Base-by-base conservation (phyloP, 2,113 vertebrate genomes). In the Aythya baeri region DNA sequence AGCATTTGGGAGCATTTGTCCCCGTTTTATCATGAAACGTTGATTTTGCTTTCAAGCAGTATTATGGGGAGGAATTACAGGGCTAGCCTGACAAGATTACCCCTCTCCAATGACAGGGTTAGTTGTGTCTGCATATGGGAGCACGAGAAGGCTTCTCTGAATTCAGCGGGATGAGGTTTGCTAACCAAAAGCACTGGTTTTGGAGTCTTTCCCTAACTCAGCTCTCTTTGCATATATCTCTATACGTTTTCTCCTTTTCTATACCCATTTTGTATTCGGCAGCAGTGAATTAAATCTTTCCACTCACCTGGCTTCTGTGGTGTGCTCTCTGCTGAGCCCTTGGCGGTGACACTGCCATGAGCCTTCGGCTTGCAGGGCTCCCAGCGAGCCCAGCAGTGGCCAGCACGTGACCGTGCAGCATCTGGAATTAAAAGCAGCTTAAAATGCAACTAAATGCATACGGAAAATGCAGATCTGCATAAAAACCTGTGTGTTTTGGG, bases 1-100 rank as follows among this genome's bases (percentile, higher is more conserved):
- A 32, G 15, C 2, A 46, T 66, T 87, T 41, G 46, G 65, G 84
- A 4, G 1, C 65, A 34, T 38, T 34, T 63, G 76, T 86, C 83
- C 41, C 83, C 74, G 74, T 68, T 70, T 21, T 71, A 55, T 43
- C 77, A 49, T 44, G 46, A 46, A 71, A 41, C 63, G 65, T 27
- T 65, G 81, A 87, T 77, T 75, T 78, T 76, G 22, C 73, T 50
- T 59, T 68, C 59, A 72, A 89, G 50, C 32, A 70, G 84, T 49
- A 79, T 31, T 15, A 71, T 6, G 49, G 73, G 72, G 59, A 67
- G 77, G 54, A 70, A 62, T 86, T 67, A 88, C 57, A 86, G 12
- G 12, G 2, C 25, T 41, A 44, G 90, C 72, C 46, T 79, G 77
- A 65, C 62, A 67, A 76, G 67, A 70, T 82, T 70, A 52, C 89